phyloP scores from a whole-genome alignment of 2,797 vertebrate genomes.

The Rhinoraja longicauda region DNA sequence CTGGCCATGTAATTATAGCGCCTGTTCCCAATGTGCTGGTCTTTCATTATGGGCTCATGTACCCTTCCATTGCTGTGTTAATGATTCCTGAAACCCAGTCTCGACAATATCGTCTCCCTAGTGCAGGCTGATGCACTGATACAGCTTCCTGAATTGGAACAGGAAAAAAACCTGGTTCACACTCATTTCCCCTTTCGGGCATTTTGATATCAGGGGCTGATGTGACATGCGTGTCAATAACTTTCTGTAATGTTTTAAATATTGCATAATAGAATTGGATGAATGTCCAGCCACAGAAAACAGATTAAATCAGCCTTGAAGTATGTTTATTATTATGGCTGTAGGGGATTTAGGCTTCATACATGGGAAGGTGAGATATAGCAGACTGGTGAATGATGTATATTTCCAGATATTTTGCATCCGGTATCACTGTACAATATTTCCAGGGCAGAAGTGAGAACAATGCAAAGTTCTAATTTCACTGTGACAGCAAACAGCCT shows the following conservation, averaged over 20 bases:
- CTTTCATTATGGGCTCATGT: background rate
- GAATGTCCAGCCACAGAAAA: background rate
- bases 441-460: background rate
- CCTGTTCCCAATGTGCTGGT: conserved; percentile 19
- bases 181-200: background rate
- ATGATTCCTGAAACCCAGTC: background rate
- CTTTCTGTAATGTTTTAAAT: conserved; percentile 4
- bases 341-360: background rate
- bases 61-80: conserved; percentile 31
- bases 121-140: background rate
- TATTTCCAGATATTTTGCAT: background rate
- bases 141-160: background rate
- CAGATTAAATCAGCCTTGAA: background rate
- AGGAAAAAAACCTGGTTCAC: background rate
- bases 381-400: background rate
- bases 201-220: background rate
- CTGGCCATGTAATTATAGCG: conserved; percentile 8
- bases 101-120: background rate
- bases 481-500: no score
- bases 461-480: no score
- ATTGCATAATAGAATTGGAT: conserved; percentile 8
- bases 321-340: background rate
- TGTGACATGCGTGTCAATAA: background rate
- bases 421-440: background rate
- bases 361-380: background rate